These are phyloP conservation scores for Gari tellinella DNA, from an alignment of 2,888 invertebrate genomes.

Conservation along the genomic window DNA sequence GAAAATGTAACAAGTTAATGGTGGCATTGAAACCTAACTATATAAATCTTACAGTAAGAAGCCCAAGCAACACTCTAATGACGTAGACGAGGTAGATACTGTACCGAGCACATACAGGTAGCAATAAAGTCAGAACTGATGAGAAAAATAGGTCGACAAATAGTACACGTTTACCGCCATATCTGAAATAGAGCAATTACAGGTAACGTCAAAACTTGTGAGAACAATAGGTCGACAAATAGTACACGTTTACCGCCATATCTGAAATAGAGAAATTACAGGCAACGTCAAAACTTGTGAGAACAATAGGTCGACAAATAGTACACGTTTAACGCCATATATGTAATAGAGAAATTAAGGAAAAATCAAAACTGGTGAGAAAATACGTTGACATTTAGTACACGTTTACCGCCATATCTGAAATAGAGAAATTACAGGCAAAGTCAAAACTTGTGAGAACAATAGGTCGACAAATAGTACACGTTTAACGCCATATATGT, in stretches of 20 bases:
- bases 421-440: slow-evolving; percentile 72
- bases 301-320: slow-evolving; percentile 16
- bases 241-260: slow-evolving; percentile 62
- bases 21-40: too few species aligned
- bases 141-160: slow-evolving; percentile 18
- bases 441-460: slow-evolving; percentile 67
- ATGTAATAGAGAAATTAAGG: slow-evolving; percentile 70
- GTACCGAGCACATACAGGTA: slow-evolving; percentile 74
- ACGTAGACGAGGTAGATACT: slow-evolving; percentile 70
- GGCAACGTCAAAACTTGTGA: slow-evolving; percentile 74
- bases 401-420: slow-evolving; percentile 61
- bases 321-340: slow-evolving; percentile 60
- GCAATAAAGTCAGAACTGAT: slow-evolving; percentile 72
- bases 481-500: slow-evolving; percentile 59
- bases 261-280: slow-evolving; percentile 64
- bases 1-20: too few species aligned
- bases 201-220: slow-evolving; percentile 74
- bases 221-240: slow-evolving; percentile 12
- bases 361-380: slow-evolving; percentile 69
- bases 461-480: slow-evolving; percentile 27
- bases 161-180: slow-evolving; percentile 57
- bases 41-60: slow-evolving; percentile 73
- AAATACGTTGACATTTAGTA: slow-evolving; percentile 22
- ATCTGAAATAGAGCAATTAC: slow-evolving; percentile 67
- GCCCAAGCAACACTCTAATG: slow-evolving; percentile 73